phyloP scores from a whole-genome alignment of 2,888 invertebrate genomes.

The Microplitis manilae region DNA sequence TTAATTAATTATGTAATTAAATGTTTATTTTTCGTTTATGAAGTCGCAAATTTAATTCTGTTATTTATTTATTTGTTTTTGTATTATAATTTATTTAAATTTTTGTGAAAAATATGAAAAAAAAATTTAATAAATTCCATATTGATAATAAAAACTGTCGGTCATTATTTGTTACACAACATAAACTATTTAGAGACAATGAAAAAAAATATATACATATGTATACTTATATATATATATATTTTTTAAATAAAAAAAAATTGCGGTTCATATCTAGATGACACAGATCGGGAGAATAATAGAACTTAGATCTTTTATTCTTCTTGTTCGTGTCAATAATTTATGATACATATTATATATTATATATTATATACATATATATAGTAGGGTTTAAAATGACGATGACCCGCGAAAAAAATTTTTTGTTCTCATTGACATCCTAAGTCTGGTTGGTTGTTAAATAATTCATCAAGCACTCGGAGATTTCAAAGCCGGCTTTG shows the following conservation, averaged over 20 bases:
- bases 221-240: no score
- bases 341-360: background rate
- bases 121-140: no score
- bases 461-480: background rate
- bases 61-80: no score
- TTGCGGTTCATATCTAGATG: background rate
- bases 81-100: no score
- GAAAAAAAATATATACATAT: no score
- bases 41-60: no score
- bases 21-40: background rate
- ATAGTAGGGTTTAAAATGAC: background rate
- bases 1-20: background rate
- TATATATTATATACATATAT: background rate
- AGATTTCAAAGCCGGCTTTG: background rate
- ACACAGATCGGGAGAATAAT: background rate
- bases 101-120: no score
- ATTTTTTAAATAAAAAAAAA: background rate
- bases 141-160: no score
- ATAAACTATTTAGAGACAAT: no score
- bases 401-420: background rate
- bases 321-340: background rate
- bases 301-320: background rate
- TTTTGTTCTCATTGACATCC: background rate
- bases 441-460: background rate
- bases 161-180: no score